Evolutionary conservation across 2,797 vertebrate species (phyloP).

Genomic region (Typhlichthys eigenmanni): DNA sequence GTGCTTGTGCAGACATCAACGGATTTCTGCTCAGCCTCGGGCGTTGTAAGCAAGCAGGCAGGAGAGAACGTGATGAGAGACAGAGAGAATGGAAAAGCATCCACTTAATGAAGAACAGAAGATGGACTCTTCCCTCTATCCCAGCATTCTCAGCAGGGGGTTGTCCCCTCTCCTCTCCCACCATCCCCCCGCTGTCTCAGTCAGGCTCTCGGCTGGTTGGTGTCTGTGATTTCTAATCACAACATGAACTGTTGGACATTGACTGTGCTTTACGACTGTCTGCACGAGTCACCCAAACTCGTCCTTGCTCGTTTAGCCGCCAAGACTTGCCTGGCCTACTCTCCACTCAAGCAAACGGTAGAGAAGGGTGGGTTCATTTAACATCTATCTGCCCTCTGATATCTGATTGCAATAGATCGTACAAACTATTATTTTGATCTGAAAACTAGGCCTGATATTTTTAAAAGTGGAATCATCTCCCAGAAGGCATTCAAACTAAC

Average conservation of each 20-base stretch:
- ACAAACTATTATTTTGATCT: constrained; percentile 32
- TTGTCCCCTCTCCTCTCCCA: constrained; percentile 21
- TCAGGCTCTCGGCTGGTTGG: constrained; percentile 42
- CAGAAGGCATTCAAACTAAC: neutral
- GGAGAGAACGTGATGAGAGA: constrained; percentile 13
- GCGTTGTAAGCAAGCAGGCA: constrained; percentile 26
- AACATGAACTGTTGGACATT: constrained; percentile 48
- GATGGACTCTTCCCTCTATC: constrained; percentile 25
- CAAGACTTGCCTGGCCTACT: constrained; percentile 2
- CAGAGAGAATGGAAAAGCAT: constrained; percentile 8
- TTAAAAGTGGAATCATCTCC: neutral
- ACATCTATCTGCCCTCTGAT: constrained; percentile 24
- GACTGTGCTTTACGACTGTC: constrained; percentile 56
- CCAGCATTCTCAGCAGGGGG: constrained; percentile 26
- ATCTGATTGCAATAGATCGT: constrained; percentile 44
- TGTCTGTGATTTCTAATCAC: constrained; percentile 53
- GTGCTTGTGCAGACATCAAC: constrained; percentile 66
- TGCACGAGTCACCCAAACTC: constrained; percentile 40
- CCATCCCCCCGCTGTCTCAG: constrained; percentile 19
- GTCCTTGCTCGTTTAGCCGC: constrained; percentile 19
- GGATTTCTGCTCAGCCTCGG: constrained; percentile 48
- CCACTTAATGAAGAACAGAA: constrained; percentile 38
- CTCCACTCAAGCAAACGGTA: constrained; percentile 17
- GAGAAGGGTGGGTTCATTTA: constrained; percentile 13
- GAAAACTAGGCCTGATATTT: neutral